Evolutionary conservation across 2,888 invertebrate genomes (phyloP).

Genomic region (Ellobium chinense): DNA sequence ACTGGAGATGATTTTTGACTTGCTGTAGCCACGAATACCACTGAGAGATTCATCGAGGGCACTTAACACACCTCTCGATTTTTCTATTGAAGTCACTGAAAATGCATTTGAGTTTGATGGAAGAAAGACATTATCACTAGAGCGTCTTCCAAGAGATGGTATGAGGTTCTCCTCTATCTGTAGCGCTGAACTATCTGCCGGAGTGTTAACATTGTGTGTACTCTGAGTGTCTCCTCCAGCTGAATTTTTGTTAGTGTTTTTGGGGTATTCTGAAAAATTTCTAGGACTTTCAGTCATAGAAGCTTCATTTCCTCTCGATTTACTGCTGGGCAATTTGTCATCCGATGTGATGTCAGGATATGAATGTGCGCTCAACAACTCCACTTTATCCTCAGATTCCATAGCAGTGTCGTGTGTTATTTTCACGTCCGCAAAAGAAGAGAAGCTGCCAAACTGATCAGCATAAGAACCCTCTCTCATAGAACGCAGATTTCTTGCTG

Average conservation of each 20-base stretch:
- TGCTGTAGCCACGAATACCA: neutral
- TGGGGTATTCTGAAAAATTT: neutral
- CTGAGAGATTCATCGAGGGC: slow-evolving; percentile 29
- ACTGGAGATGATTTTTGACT: slow-evolving; percentile 2
- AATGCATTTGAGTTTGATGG: neutral
- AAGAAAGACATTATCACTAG: neutral
- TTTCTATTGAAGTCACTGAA: slow-evolving; percentile 19
- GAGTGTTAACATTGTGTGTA: no score
- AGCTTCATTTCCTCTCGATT: neutral
- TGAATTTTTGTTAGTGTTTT: neutral
- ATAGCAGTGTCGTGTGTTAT: neutral
- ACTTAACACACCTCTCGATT: slow-evolving; percentile 9
- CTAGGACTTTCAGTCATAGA: neutral
- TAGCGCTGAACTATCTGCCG: neutral
- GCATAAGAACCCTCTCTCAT: slow-evolving; percentile 66
- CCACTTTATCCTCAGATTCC: neutral
- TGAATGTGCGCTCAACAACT: neutral
- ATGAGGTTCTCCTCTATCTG: neutral
- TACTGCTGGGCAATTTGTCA: neutral
- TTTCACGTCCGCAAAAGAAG: neutral
- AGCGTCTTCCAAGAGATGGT: neutral
- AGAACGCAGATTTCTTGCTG: slow-evolving; percentile 68
- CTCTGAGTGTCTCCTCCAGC: neutral
- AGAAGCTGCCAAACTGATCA: slow-evolving; percentile 46
- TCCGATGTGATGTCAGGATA: neutral